These are phyloP conservation scores for Taenioides sp. DNA, from an alignment of 2,797 vertebrate species.

Conservation along the genomic window DNA sequence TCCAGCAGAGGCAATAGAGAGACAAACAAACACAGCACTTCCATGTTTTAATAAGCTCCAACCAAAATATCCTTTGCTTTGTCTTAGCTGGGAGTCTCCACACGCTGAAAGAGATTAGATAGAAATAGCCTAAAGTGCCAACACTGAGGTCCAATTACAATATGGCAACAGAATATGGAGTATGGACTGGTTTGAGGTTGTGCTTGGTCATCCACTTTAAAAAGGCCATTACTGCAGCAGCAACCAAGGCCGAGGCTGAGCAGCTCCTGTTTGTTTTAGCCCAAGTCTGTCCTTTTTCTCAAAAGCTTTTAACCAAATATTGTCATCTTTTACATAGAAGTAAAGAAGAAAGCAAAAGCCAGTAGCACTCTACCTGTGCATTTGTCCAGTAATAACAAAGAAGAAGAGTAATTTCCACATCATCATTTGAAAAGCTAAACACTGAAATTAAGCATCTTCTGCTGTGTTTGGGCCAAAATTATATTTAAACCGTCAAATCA, in stretches of 20 bases:
- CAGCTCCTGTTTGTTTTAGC: too few relatives aligned
- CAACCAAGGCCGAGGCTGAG: slow-evolving; percentile 36
- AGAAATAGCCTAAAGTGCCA: slow-evolving; percentile 3
- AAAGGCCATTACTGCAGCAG: slow-evolving; percentile 47
- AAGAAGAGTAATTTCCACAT: not conserved
- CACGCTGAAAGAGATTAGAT: slow-evolving; percentile 18
- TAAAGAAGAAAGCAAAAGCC: not conserved
- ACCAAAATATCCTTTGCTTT: slow-evolving; percentile 26
- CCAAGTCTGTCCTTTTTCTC: too few relatives aligned
- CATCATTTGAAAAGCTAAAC: not conserved
- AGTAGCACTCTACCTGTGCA: not conserved
- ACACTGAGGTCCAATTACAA: slow-evolving; percentile 5
- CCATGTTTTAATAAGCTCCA: slow-evolving; percentile 30
- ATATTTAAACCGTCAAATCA: not conserved
- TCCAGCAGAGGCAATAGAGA: slow-evolving; percentile 29
- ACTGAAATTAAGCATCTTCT: not conserved
- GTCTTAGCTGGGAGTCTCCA: slow-evolving; percentile 15
- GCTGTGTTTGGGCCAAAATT: not conserved
- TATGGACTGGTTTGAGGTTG: slow-evolving; percentile 60
- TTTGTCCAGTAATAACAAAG: not conserved
- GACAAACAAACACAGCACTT: slow-evolving; percentile 36
- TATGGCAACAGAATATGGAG: slow-evolving; percentile 9
- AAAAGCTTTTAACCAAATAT: not conserved
- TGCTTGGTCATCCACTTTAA: slow-evolving; percentile 75
- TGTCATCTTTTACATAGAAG: not conserved